Base-by-base conservation (phyloP, 1,140 invertebrate genomes). In the Mylabris phalerata region DNA sequence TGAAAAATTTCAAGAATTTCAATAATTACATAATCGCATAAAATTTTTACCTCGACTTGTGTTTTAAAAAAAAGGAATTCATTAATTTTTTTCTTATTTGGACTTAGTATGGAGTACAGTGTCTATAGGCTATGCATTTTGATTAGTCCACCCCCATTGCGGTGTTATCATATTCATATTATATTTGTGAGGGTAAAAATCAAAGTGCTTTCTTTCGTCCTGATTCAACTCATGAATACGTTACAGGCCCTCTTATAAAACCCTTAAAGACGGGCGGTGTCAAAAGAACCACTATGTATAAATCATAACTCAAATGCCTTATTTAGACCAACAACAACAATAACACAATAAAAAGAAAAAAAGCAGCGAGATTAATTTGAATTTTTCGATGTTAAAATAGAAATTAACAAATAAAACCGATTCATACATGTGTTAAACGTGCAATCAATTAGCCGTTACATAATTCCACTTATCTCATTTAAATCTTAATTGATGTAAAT, bases 101-200 rank as follows among this genome's bases (percentile, higher is more conserved):
- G 49, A 60, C 59, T 59, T 65, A 62, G 57, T 59, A 56, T 50
- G 57, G 58, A 52, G 42, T 55, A 56, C 50, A 47, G 48, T 48
- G 51, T 57, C 55, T 48, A 57, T 61, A 61, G 57, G 64, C 58
- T 63, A 66, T 66, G 61, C 64, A 66, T 66, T 66, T 66, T 66
- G 57, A 66, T 59, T 60, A 66, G 64, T 48, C 38, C 47, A 59
- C 55, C 61, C 61, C 61, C 50, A 51, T 63, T 66, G 40, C 49
- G 59, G 56, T 55, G 58, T 59, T 61, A 66, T 62, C 64, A 66
- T 66, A 66, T 66, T 66, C 64, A 66, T 66, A 62, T 62, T 65
- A 65, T 60, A 66, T 66, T 66, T 66, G 55, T 54, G 59, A 59
- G 64, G 64, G 60, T 63, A 66, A 66, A 63, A 66, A 63, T 63